Percentiles rank a stretch among this genome's conserved stretches.
Conservation (phyloP, 2,888 invertebrate species). For the Pherbina coryleti region DNA sequence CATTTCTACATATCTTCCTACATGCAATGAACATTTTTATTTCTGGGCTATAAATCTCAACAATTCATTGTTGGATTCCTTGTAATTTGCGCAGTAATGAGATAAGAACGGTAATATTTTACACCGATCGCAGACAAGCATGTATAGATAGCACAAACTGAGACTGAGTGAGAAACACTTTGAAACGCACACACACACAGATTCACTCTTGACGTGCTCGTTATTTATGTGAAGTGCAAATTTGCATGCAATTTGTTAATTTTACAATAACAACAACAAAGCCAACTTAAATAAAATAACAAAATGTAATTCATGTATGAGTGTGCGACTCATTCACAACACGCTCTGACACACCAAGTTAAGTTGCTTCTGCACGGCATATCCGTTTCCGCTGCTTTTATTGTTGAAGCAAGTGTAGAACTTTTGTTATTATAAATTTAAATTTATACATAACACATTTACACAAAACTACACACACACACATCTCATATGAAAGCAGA, state of each 20-base stretch:
- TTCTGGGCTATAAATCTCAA: neutral
- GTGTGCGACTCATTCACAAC: no score
- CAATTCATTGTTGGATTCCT: neutral
- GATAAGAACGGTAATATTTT: neutral
- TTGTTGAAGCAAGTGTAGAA: no score
- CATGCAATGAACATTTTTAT: no score
- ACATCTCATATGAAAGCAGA: no score
- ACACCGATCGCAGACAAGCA: neutral
- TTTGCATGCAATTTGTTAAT: conserved; percentile 16
- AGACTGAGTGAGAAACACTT: neutral
- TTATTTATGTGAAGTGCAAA: conserved; percentile 3
- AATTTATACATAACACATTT: no score
- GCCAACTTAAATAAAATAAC: neutral
- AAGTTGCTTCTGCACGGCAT: no score
- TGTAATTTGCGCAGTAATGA: conserved; percentile 14
- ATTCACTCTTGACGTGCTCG: neutral
- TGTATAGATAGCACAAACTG: neutral
- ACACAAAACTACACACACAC: no score
- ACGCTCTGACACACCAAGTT: no score
- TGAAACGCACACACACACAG: neutral
- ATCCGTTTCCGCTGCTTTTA: no score
- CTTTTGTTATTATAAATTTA: no score
- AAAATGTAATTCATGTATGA: neutral
- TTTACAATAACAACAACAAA: neutral
- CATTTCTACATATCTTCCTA: no score